phyloP scores from a whole-genome alignment of 2,113 vertebrate species.

The Bagarius yarrelli region DNA sequence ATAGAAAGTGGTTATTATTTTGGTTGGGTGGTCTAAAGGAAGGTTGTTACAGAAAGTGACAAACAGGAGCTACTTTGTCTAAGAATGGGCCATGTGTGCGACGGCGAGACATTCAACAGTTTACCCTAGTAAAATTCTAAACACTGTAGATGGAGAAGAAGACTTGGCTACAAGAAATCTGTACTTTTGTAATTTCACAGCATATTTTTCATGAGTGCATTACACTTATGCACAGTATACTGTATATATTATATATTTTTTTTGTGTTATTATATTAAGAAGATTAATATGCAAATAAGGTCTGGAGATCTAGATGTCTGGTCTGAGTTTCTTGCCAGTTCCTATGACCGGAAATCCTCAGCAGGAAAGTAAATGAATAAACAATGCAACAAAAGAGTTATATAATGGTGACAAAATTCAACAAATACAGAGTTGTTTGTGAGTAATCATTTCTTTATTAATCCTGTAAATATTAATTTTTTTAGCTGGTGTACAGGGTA shows the following conservation, averaged over 20 bases:
- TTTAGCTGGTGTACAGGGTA: slow-evolving; percentile 83
- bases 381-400: neutral
- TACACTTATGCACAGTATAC: no score
- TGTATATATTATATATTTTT: no score
- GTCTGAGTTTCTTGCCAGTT: neutral
- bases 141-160: no score
- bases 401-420: slow-evolving; percentile 22
- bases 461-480: slow-evolving; percentile 75
- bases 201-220: no score
- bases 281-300: neutral
- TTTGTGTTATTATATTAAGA: neutral
- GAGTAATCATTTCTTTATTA: slow-evolving; percentile 80
- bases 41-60: slow-evolving; percentile 26
- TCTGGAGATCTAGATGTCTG: neutral
- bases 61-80: slow-evolving; percentile 24
- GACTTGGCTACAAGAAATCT: no score
- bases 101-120: neutral
- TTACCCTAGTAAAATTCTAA: neutral
- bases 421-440: slow-evolving; percentile 23
- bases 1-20: slow-evolving; percentile 21
- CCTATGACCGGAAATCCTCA: neutral
- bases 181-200: no score
- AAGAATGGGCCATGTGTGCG: neutral
- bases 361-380: neutral
- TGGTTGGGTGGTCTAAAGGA: slow-evolving; percentile 43